phyloP scores from a whole-genome alignment of 2,113 vertebrate genomes.

The Macrotus californicus region DNA sequence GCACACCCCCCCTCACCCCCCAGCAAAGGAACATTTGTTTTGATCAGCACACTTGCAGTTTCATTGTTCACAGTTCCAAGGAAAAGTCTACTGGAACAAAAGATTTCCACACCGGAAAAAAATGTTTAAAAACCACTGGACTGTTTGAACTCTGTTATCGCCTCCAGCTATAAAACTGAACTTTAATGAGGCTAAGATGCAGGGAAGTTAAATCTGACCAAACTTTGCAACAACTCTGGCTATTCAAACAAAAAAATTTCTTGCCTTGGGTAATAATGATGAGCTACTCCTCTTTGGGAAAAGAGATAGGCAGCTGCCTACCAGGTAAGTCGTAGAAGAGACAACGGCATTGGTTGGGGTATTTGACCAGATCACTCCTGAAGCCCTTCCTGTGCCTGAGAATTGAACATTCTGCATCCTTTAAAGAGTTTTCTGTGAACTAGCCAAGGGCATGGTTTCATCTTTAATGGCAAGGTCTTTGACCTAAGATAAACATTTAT shows the following conservation, averaged over 20 bases:
- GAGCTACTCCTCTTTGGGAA: neutral
- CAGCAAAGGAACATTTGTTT: neutral
- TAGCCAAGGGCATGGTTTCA: neutral
- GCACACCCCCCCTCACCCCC: accelerated
- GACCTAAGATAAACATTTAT: neutral
- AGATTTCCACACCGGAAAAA: neutral
- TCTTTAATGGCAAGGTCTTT: neutral
- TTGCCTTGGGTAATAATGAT: neutral
- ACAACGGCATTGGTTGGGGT: neutral
- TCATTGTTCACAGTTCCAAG: neutral
- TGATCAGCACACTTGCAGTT: neutral
- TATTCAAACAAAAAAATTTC: neutral
- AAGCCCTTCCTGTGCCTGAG: neutral
- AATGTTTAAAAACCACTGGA: neutral
- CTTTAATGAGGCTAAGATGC: neutral
- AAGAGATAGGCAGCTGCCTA: neutral
- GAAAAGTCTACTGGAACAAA: neutral
- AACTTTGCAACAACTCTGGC: neutral
- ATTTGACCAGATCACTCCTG: neutral
- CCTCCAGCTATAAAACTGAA: neutral
- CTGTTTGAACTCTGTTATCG: neutral
- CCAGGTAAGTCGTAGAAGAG: neutral
- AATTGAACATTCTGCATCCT: neutral
- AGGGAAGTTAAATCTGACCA: neutral
- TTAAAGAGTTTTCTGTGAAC: neutral